Base-by-base conservation (phyloP, 1,140 invertebrate genomes). In the Drosophila burlai region DNA sequence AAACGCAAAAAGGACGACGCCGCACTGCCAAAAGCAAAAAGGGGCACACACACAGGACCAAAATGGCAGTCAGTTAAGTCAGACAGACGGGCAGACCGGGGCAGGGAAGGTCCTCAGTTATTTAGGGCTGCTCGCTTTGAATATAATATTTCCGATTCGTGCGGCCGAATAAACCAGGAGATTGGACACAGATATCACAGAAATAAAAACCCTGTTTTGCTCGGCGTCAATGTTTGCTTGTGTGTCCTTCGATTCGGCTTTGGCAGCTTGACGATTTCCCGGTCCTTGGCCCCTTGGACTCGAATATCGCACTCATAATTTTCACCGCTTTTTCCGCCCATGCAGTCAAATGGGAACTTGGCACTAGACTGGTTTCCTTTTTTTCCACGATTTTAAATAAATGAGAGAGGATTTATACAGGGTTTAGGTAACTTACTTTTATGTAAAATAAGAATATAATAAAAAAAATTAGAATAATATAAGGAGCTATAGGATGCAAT, bases 121-220 rank as follows among this genome's bases (percentile, higher is more conserved):
- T 74, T 74, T 74, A 79, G 76, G 76, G 76, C 76, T 63, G 45
- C 31, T 78, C 45, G 50, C 38, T 45, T 68, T 71, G 65, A 91
- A 91, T 91, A 87, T 87, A 91, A 91, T 91, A 91, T 82, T 84
- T 91, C 80, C 75, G 90, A 92, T 92, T 92, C 90, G 90, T 92
- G 85, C 74, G 78, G 74, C 69, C 80, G 90, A 92, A 92, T 92
- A 92, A 92, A 92, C 91, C 90, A 92, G 76, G 62, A 92, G 90
- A 92, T 92, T 92, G 90, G 90, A 92, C 90, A 92, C 91, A 92
- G 90, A 92, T 92, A 92, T 92, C 90, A 90, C 92, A 92, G 92
- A 91, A 92, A 92, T 92, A 81, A 90, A 86, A 86, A 86, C 86
- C 90, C 90, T 92, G 79, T 73, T 77, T 66, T 71, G 49, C 29